Evolutionary conservation across 1,140 invertebrate species (phyloP).

Genomic region (Ips nitidus): DNA sequence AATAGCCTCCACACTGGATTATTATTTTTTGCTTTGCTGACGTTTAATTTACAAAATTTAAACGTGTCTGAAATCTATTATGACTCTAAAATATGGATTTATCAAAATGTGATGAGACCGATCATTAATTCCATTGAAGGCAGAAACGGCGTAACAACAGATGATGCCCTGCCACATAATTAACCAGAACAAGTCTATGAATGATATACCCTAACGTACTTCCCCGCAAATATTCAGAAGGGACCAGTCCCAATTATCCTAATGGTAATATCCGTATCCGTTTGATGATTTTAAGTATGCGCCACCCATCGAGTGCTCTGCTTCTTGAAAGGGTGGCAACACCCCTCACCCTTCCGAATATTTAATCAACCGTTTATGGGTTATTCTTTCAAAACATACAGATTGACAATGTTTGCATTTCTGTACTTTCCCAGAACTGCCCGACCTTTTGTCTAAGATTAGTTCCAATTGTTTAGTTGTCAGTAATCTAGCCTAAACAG

Average conservation of each 20-base stretch:
- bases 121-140: too few relatives aligned
- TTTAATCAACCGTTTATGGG: constrained; percentile 40
- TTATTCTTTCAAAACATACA: neutral
- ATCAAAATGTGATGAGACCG: too few relatives aligned
- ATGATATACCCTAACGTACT: constrained; percentile 21
- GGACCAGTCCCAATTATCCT: constrained; percentile 41
- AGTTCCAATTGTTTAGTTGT: too few relatives aligned
- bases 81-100: too few relatives aligned
- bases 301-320: constrained; percentile 36
- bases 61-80: too few relatives aligned
- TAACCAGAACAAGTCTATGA: constrained; percentile 29
- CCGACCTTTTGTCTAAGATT: too few relatives aligned
- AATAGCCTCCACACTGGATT: constrained; percentile 11
- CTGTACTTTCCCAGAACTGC: too few relatives aligned
- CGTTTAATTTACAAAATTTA: too few relatives aligned
- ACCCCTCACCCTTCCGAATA: constrained; percentile 37
- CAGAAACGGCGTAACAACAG: neutral
- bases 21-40: too few relatives aligned
- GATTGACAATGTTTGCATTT: too few relatives aligned
- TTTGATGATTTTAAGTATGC: constrained; percentile 42
- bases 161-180: constrained; percentile 22
- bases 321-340: constrained; percentile 28
- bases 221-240: constrained; percentile 36
- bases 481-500: too few relatives aligned
- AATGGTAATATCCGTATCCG: constrained; percentile 47